Conservation (phyloP, 2,113 vertebrate species). For the Tretioscincus oriximinensis region DNA sequence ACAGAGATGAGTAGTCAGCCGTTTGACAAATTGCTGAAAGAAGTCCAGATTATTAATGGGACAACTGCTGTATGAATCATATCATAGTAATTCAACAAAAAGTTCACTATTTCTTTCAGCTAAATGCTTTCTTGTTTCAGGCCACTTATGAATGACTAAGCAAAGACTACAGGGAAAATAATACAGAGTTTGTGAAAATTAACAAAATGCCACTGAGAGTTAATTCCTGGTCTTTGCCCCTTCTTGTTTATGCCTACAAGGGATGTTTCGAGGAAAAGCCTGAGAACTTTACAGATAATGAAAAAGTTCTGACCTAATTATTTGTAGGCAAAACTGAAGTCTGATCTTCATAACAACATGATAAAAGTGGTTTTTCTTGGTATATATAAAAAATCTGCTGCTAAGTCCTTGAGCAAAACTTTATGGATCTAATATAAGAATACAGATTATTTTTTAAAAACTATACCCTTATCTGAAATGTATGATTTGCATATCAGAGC, state of each 20-base stretch:
- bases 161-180: slow-evolving; percentile 8
- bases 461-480: too few relatives aligned
- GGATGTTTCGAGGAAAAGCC: background rate
- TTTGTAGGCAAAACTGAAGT: background rate
- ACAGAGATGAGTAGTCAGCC: slow-evolving; percentile 6
- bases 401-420: too few relatives aligned
- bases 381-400: too few relatives aligned
- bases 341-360: background rate
- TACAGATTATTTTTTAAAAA: too few relatives aligned
- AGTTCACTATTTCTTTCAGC: slow-evolving; percentile 14
- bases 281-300: background rate
- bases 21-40: slow-evolving; percentile 22
- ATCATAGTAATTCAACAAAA: slow-evolving; percentile 30
- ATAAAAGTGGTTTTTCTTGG: too few relatives aligned
- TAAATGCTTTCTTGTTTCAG: slow-evolving; percentile 24
- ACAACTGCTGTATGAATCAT: slow-evolving; percentile 21
- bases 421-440: too few relatives aligned
- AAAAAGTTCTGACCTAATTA: background rate
- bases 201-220: slow-evolving; percentile 2
- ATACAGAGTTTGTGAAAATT: slow-evolving; percentile 1
- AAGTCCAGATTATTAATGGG: background rate
- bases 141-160: slow-evolving; percentile 22
- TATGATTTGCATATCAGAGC: too few relatives aligned
- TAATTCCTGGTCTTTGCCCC: background rate
- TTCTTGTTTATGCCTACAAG: background rate